phyloP scores from a whole-genome alignment of 2,797 vertebrate genomes.

The Crotalus adamanteus region DNA sequence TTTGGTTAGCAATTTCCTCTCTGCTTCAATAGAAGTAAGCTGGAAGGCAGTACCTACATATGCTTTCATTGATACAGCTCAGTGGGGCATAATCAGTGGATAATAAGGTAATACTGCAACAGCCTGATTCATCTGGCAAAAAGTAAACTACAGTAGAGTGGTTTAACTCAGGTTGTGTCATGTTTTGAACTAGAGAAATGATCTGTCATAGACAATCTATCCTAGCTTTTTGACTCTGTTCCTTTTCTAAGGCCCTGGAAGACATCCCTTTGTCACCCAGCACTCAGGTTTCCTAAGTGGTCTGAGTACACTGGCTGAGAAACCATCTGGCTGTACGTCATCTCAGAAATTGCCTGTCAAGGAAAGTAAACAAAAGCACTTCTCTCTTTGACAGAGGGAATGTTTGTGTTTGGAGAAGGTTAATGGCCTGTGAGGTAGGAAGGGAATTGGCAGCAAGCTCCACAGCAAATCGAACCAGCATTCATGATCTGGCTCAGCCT shows the following conservation, averaged over 20 bases:
- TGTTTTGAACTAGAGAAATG: neutral
- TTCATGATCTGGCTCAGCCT: neutral
- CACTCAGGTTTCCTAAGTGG: neutral
- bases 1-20: neutral
- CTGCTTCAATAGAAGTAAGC: neutral
- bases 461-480: neutral
- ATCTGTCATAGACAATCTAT: neutral
- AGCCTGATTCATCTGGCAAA: neutral
- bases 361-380: slow-evolving; percentile 51
- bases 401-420: slow-evolving; percentile 38
- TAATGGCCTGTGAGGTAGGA: neutral
- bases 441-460: slow-evolving; percentile 1
- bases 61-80: neutral
- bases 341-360: slow-evolving; percentile 34
- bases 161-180: neutral
- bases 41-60: neutral
- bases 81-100: neutral
- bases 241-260: neutral
- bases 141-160: neutral
- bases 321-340: slow-evolving; percentile 31
- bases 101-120: neutral
- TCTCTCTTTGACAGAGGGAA: slow-evolving; percentile 17
- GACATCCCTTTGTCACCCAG: neutral
- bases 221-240: neutral
- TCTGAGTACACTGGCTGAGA: neutral